Evolutionary conservation across 2,113 vertebrate species (phyloP).

Genomic region (Clarias magur): DNA sequence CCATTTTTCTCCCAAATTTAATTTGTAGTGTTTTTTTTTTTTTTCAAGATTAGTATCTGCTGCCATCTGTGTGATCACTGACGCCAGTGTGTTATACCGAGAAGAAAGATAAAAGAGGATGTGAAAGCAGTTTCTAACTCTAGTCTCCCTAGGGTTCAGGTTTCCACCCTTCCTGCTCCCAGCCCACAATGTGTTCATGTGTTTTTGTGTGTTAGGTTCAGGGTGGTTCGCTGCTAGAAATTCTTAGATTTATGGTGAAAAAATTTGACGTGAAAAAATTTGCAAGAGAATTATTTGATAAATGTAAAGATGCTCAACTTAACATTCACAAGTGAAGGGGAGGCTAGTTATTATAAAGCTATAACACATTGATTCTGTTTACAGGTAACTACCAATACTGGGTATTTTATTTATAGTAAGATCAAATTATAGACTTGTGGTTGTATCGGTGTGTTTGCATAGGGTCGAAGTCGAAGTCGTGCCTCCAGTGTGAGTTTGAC

Average conservation of each 20-base stretch:
- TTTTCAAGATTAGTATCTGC: slow-evolving; percentile 17
- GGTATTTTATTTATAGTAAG: neutral
- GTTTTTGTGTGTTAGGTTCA: neutral
- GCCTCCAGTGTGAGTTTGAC: slow-evolving; percentile 90
- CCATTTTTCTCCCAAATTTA: neutral
- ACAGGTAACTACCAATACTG: neutral
- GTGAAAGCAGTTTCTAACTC: neutral
- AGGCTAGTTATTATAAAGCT: neutral
- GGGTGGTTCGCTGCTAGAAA: slow-evolving; percentile 15
- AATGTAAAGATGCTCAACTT: neutral
- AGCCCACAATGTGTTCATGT: neutral
- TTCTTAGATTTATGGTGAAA: neutral
- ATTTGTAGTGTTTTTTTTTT: neutral
- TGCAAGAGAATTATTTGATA: neutral
- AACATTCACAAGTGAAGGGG: neutral
- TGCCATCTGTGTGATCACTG: neutral
- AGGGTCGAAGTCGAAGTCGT: slow-evolving; percentile 82
- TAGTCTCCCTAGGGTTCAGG: neutral
- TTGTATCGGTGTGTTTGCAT: slow-evolving; percentile 42
- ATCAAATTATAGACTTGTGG: neutral
- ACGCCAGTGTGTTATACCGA: neutral
- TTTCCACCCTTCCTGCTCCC: slow-evolving; percentile 41
- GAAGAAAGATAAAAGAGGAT: slow-evolving; percentile 23
- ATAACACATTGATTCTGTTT: neutral
- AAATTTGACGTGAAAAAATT: neutral